Evolutionary conservation across 2,113 vertebrate genomes (phyloP).

Genomic region (Chroicocephalus ridibundus): DNA sequence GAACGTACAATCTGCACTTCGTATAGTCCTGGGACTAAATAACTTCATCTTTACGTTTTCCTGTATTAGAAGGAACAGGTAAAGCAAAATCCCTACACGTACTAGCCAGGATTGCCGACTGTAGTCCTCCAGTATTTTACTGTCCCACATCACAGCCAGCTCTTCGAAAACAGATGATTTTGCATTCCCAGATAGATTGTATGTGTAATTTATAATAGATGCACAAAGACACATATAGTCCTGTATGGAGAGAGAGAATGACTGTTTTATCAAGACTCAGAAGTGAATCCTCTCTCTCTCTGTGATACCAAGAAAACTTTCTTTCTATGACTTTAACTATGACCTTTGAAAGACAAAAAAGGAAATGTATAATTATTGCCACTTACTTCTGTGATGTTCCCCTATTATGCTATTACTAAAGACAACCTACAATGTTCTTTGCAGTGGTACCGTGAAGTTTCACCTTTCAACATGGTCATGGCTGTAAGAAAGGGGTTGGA

Average conservation of each 20-base stretch:
- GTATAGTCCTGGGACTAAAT: not conserved
- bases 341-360: slow-evolving; percentile 13
- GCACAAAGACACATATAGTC: not conserved
- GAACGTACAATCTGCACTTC: not conserved
- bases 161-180: not conserved
- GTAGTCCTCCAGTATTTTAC: not conserved
- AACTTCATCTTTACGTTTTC: not conserved
- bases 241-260: not conserved
- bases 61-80: not conserved
- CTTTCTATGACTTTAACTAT: not conserved
- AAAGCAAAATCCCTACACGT: not conserved
- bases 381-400: not conserved
- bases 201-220: not conserved
- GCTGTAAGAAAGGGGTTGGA: not conserved
- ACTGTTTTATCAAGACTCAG: not conserved
- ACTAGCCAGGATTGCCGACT: not conserved
- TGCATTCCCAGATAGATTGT: not conserved
- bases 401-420: not conserved
- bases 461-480: not conserved
- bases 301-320: not conserved
- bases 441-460: not conserved
- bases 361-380: slow-evolving; percentile 43
- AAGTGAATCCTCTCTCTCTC: not conserved
- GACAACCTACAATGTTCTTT: slow-evolving; percentile 18
- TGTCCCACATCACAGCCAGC: not conserved